Conservation (phyloP, 2,113 vertebrate genomes). For the Clinocottus analis region DNA sequence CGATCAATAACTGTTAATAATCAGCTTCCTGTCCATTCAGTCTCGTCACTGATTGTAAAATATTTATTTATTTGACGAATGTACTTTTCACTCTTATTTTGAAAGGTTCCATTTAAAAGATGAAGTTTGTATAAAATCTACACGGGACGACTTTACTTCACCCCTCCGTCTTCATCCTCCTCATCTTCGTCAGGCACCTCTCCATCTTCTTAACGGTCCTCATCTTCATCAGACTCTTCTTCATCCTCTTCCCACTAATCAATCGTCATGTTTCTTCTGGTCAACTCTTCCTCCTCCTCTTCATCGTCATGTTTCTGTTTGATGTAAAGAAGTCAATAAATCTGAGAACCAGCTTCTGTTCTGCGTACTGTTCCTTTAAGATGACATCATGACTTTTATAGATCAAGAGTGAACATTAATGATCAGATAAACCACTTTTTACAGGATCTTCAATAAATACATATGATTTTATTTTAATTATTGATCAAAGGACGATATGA, state of each 20-base stretch:
- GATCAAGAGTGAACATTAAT: not conserved
- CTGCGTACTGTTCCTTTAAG: not conserved
- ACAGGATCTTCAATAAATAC: too few species aligned
- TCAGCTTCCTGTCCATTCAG: not conserved
- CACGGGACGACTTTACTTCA: too few species aligned
- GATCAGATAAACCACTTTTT: too few species aligned
- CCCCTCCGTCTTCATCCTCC: too few species aligned
- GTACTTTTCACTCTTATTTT: conserved; percentile 29
- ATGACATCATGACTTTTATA: not conserved
- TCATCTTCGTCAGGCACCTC: too few species aligned
- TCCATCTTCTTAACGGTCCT: too few species aligned
- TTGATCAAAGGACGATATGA: too few species aligned
- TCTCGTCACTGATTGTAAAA: not conserved
- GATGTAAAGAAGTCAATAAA: conserved; percentile 49
- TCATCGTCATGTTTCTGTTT: conserved; percentile 32
- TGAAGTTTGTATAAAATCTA: too few species aligned
- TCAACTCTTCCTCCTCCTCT: not conserved
- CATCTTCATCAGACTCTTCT: not conserved
- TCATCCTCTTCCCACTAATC: too few species aligned
- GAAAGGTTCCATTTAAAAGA: not conserved
- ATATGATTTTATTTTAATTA: not conserved
- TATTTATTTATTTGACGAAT: conserved; percentile 54
- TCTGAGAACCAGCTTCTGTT: not conserved
- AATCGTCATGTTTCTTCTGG: too few species aligned
- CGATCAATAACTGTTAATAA: too few species aligned